phyloP scores from a whole-genome alignment of 2,888 invertebrate species.

The Sisyra terminalis region DNA sequence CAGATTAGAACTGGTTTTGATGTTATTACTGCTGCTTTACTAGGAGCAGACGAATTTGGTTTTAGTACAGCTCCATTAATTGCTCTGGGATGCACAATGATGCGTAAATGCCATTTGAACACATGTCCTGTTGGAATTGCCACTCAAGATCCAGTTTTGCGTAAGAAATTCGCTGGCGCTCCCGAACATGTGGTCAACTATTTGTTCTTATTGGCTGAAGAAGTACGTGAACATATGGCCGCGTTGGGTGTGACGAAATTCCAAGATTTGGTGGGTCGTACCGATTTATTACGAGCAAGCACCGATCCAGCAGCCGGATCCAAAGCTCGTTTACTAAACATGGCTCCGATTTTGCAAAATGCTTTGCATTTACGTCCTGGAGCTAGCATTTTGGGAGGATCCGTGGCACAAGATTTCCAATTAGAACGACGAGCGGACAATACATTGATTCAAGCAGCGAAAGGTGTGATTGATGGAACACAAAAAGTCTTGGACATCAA shows the following conservation, averaged over 20 bases:
- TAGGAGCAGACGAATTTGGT: constrained; percentile 98
- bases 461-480: constrained; percentile 58
- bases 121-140: constrained; percentile 99
- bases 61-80: constrained; percentile 97
- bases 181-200: constrained; percentile 97
- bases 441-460: constrained; percentile 52
- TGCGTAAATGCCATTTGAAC: constrained; percentile 98
- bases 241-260: constrained; percentile 73
- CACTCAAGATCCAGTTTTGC: constrained; percentile 89
- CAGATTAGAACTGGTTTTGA: constrained; percentile 90
- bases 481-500: constrained; percentile 49
- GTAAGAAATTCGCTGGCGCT: constrained; percentile 93
- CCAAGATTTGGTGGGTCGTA: constrained; percentile 84
- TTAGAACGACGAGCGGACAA: constrained; percentile 72
- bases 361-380: constrained; percentile 81
- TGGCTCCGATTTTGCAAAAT: constrained; percentile 72
- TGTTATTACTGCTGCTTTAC: constrained; percentile 83
- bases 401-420: constrained; percentile 72
- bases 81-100: constrained; percentile 98
- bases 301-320: constrained; percentile 47
- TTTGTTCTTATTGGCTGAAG: constrained; percentile 94
- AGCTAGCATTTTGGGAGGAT: constrained; percentile 80
- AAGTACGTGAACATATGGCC: constrained; percentile 85
- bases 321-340: constrained; percentile 75
- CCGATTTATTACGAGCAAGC: constrained; percentile 67